These are phyloP conservation scores for Osmerus eperlanus DNA, from an alignment of 2,113 vertebrate species.

Conservation along the genomic window DNA sequence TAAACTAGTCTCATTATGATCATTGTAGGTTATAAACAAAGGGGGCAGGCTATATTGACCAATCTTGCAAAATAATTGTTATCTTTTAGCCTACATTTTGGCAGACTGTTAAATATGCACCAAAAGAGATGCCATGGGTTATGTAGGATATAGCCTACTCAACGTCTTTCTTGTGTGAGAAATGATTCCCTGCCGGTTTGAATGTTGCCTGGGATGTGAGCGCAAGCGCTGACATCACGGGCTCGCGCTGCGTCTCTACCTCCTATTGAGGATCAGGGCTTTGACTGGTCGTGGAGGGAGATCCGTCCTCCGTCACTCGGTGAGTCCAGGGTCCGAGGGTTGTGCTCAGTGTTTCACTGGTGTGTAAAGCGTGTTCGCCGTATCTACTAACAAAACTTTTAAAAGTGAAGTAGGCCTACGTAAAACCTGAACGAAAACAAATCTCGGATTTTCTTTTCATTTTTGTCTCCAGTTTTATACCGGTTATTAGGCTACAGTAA, in stretches of 20 bases:
- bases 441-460: not conserved
- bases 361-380: not conserved
- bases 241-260: constrained; percentile 10
- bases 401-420: not conserved
- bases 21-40: too few relatives aligned
- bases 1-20: too few relatives aligned
- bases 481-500: not conserved
- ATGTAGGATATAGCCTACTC: too few relatives aligned
- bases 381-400: not conserved
- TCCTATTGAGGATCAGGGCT: constrained; percentile 13
- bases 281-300: not conserved
- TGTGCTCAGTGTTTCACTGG: not conserved
- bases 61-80: too few relatives aligned
- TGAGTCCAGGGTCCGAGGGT: constrained; percentile 3
- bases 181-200: not conserved
- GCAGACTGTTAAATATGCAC: too few relatives aligned
- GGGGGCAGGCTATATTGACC: too few relatives aligned
- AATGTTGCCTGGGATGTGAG: not conserved
- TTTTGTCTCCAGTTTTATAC: not conserved
- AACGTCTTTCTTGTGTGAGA: too few relatives aligned
- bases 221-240: constrained; percentile 29
- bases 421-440: not conserved
- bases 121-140: too few relatives aligned
- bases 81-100: too few relatives aligned
- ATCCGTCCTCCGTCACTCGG: constrained; percentile 16